Percentiles rank a stretch among this genome's conserved stretches.
Conservation (phyloP, 1,140 invertebrate species). For the Gerris buenoi region DNA sequence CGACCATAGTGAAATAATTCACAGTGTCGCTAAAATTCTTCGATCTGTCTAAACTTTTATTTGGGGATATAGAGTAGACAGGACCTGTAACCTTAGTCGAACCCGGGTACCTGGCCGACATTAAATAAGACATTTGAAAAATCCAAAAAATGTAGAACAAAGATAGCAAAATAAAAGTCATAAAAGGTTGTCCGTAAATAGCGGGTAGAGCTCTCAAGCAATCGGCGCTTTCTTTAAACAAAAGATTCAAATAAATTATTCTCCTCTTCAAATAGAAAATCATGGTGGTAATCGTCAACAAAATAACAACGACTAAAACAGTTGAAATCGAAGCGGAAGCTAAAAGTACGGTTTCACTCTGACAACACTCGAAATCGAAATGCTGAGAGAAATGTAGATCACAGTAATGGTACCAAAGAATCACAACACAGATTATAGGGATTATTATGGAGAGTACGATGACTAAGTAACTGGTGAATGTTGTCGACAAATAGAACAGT, state of each 20-base stretch:
- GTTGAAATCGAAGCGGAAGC: conserved; percentile 7
- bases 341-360: conserved; percentile 2
- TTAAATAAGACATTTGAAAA: conserved; percentile 51
- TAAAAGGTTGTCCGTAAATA: conserved; percentile 72
- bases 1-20: conserved; percentile 38
- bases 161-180: conserved; percentile 65
- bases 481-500: conserved; percentile 9
- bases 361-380: conserved; percentile 3
- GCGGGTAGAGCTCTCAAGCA: conserved; percentile 68
- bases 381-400: not conserved
- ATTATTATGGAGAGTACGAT: not conserved
- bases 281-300: conserved; percentile 38
- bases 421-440: not conserved
- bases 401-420: not conserved
- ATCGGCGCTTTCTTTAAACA: conserved; percentile 76
- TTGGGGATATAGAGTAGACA: not conserved
- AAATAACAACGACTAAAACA: conserved; percentile 51
- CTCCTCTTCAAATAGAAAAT: conserved; percentile 63
- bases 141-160: conserved; percentile 76
- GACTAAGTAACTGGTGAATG: conserved; percentile 8
- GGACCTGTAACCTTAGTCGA: not conserved
- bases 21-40: not conserved
- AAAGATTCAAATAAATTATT: conserved; percentile 56
- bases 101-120: conserved; percentile 38
- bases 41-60: conserved; percentile 27